phyloP scores from a whole-genome alignment of 2,113 vertebrate genomes.

The Odontophorus gujanensis region DNA sequence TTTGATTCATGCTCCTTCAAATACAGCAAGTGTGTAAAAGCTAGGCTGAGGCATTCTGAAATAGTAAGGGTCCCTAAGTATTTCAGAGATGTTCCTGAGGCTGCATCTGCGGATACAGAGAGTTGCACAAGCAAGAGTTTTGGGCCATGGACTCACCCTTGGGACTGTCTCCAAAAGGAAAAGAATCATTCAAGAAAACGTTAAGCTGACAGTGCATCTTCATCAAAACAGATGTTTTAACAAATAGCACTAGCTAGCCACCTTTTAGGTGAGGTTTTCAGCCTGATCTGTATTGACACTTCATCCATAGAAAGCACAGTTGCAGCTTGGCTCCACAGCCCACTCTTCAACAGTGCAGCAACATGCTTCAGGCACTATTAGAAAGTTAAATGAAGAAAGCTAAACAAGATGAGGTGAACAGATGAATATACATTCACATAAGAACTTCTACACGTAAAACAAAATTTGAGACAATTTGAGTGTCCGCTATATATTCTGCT shows the following conservation, averaged over 20 bases:
- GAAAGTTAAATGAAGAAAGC: background rate
- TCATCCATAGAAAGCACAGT: background rate
- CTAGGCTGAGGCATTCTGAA: background rate
- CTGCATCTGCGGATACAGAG: background rate
- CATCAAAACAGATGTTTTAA: background rate
- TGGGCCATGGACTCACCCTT: background rate
- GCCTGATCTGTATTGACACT: background rate
- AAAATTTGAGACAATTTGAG: background rate
- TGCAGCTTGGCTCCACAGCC: background rate
- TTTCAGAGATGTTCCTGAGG: background rate
- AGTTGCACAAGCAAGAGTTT: background rate
- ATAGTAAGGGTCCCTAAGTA: background rate
- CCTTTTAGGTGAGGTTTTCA: background rate
- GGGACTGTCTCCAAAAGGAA: background rate
- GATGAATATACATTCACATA: background rate
- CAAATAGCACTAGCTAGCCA: background rate
- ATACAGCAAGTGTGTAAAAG: background rate
- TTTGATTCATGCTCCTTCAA: background rate
- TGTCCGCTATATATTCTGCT: rapidly evolving
- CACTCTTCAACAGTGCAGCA: background rate
- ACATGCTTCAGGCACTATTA: background rate
- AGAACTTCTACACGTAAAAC: background rate
- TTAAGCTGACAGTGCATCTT: background rate
- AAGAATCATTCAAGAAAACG: background rate
- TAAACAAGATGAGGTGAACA: background rate